A percentile compares a stretch with the other conserved stretches of the same genome.
Conservation (phyloP, 2,797 vertebrate species). For the Danio tinwini region DNA sequence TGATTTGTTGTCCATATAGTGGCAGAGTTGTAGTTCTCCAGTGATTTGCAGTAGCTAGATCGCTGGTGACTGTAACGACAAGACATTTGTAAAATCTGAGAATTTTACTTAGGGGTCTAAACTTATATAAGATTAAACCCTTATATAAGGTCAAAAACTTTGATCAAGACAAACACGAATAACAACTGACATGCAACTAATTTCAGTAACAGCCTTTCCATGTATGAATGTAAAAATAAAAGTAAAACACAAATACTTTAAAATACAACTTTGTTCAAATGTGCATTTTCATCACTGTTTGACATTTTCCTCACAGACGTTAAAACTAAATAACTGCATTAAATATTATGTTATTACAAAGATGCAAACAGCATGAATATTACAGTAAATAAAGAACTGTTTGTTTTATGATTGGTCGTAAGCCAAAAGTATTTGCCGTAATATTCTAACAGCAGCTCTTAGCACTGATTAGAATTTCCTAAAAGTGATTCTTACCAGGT, state of each 20-base stretch:
- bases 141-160: too few relatives aligned
- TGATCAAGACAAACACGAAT: not conserved
- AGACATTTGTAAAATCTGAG: not conserved
- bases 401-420: constrained; percentile 3
- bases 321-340: constrained; percentile 25
- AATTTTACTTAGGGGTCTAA: too few relatives aligned
- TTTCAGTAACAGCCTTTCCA: constrained; percentile 14
- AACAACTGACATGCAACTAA: not conserved
- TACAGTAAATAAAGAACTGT: not conserved
- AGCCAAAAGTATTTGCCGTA: constrained; percentile 5
- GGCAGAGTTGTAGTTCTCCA: too few relatives aligned
- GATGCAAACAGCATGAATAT: constrained; percentile 22
- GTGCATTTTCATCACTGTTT: not conserved
- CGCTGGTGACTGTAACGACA: too few relatives aligned
- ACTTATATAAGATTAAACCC: too few relatives aligned
- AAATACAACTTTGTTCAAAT: constrained; percentile 8
- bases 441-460: not conserved
- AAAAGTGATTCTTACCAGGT: not conserved
- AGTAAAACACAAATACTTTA: not conserved
- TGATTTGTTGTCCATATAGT: too few relatives aligned
- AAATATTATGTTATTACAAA: not conserved
- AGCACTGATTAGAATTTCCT: not conserved
- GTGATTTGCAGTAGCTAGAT: too few relatives aligned
- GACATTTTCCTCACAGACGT: constrained; percentile 14
- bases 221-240: not conserved